Conservation (phyloP, 2,797 vertebrate genomes). For the Saxicola maurus region DNA sequence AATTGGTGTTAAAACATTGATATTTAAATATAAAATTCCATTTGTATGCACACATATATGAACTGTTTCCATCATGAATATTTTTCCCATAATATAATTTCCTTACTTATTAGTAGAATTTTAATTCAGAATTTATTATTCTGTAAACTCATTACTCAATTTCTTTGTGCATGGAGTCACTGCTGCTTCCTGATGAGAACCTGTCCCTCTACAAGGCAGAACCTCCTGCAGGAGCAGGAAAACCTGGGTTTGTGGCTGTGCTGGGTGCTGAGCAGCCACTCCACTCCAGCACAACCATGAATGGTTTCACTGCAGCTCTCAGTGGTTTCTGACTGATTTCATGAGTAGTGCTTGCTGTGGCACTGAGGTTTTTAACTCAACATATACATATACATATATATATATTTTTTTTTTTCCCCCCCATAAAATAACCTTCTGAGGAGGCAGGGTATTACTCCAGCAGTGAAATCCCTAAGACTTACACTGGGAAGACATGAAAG, state of each 20-base stretch:
- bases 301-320: fast-evolving
- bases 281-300: not conserved
- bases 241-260: not conserved
- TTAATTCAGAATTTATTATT: not conserved
- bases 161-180: not conserved
- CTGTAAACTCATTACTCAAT: fast-evolving
- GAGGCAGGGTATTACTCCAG: not conserved
- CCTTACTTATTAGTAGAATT: not conserved
- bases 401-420: too few relatives aligned
- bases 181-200: not conserved
- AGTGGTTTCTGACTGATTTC: not conserved
- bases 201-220: not conserved
- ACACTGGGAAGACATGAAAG: not conserved
- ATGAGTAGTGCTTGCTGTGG: not conserved
- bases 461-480: not conserved
- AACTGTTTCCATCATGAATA: not conserved
- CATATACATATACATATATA: too few relatives aligned
- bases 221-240: not conserved
- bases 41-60: not conserved
- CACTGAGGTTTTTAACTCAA: not conserved
- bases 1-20: not conserved
- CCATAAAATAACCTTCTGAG: not conserved
- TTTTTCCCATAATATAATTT: not conserved
- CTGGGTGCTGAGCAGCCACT: not conserved
- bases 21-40: not conserved